phyloP scores from a whole-genome alignment of 2,888 invertebrate species.

The Tinea pellionella region DNA sequence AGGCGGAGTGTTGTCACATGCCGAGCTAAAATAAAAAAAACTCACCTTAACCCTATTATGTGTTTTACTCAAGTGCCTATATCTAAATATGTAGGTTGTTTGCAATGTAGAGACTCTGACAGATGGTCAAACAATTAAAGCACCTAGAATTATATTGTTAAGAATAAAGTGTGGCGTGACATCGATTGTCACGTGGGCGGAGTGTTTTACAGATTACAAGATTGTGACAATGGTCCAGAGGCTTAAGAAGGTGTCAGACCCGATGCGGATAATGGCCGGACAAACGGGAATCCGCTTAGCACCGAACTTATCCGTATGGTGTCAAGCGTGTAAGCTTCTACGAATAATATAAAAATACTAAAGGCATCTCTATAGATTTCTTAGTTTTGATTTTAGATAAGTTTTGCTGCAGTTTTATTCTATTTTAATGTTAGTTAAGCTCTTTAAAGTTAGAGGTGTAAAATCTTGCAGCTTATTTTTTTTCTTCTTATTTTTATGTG shows the following conservation, averaged over 20 bases:
- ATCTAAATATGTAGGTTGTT: too few species aligned
- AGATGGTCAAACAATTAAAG: background rate
- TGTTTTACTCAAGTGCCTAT: too few species aligned
- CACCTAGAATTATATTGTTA: background rate
- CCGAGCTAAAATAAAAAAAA: too few species aligned
- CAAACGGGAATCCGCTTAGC: constrained; percentile 30
- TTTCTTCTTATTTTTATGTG: background rate
- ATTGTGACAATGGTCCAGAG: background rate
- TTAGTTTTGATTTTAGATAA: too few species aligned
- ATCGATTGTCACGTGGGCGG: constrained; percentile 12
- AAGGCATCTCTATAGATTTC: too few species aligned
- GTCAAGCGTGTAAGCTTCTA: constrained; percentile 1
- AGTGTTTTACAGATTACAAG: constrained; percentile 9
- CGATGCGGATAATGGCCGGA: constrained; percentile 22
- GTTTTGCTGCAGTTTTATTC: background rate
- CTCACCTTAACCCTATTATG: too few species aligned
- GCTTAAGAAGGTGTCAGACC: constrained; percentile 24
- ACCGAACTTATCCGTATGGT: background rate
- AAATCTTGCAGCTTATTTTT: background rate
- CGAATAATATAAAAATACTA: background rate
- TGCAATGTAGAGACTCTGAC: too few species aligned
- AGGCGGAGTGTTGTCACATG: too few species aligned
- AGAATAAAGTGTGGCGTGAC: background rate
- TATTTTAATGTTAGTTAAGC: background rate
- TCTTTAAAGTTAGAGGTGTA: background rate